Evolutionary conservation across 92 coral and sea anemone genomes (phyloP), one percentile per base, ranked within the genome.

Genomic region (Palythoa grandiflora): DNA sequence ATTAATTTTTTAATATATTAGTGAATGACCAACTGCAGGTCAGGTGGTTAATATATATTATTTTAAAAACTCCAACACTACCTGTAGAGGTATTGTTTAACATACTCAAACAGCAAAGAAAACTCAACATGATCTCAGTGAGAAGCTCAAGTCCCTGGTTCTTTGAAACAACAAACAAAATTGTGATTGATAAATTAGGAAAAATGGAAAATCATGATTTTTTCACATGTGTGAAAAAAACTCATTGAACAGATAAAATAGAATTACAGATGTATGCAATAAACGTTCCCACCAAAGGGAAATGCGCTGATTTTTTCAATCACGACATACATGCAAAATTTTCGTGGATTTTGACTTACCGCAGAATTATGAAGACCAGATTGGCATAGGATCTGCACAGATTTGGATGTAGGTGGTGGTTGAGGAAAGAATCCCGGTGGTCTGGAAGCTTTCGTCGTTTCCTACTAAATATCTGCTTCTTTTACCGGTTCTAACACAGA

Each of bases 111-210:
- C 53, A 44, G 86, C 53, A 6, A 21, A 39, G 63, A 35, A 60
- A 83, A 83, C 87, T 84, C 87, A 84, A 84, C 79, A 14, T 50
- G 68, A 84, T 40, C 88, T 84, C 79, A 84, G 79, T 71, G 44
- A 84, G 37, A 84, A 51, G 79, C 79, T 84, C 78, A 75, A 75
- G 50, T 81, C 55, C 57, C 54, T 65, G 51, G 86, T 81, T 37
- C 86, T 61, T 76, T 65, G 86, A 81, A 81, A 81, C 86, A 65
- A 81, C 75, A 81, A 63, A 39, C 75, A 36, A 61, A 81, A 61
- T 35, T 12, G 51, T 36, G 53, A 60, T 80, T 20, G 16, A 78
- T 78, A 50, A 36, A 38, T 52, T 78, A 48, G 83, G 60, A 77
- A 77, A 20, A 36, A 39, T 39, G 83, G 60, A 39, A 77, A 52